These are phyloP conservation scores for Eristalis pertinax DNA, from an alignment of 2,888 invertebrate species.

Conservation along the genomic window DNA sequence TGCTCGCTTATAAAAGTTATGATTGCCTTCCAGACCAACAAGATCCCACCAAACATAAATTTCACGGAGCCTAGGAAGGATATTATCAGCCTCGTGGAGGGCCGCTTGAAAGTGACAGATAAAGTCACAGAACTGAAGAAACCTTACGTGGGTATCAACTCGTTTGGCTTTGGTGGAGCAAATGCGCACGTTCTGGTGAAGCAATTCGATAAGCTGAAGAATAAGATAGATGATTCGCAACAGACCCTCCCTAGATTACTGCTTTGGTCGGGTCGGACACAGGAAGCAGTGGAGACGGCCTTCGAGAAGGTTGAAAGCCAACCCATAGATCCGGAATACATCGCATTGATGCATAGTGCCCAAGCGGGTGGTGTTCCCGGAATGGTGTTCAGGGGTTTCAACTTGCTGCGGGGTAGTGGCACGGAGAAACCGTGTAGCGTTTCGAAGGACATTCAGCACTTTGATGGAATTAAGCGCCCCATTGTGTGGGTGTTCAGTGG, in stretches of 20 bases:
- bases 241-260: constrained; percentile 87
- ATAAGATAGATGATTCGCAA: constrained; percentile 83
- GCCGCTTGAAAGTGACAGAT: constrained; percentile 86
- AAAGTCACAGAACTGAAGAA: constrained; percentile 86
- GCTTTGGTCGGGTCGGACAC: constrained; percentile 88
- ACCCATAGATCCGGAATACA: constrained; percentile 84
- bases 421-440: constrained; percentile 76
- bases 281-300: constrained; percentile 86
- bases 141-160: constrained; percentile 90
- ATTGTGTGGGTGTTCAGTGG: constrained; percentile 95
- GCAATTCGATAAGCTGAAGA: constrained; percentile 72
- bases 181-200: constrained; percentile 83
- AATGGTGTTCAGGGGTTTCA: constrained; percentile 88
- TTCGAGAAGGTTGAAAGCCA: constrained; percentile 84
- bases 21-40: constrained; percentile 89
- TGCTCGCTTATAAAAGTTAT: constrained; percentile 90
- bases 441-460: constrained; percentile 83
- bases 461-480: constrained; percentile 85
- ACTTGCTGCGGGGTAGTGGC: constrained; percentile 79
- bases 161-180: constrained; percentile 94
- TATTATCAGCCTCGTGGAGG: constrained; percentile 83
- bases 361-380: constrained; percentile 83
- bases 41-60: constrained; percentile 91
- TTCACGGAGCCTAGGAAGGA: constrained; percentile 84
- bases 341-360: constrained; percentile 83